Percentiles rank a stretch among this genome's conserved stretches.
These are phyloP conservation scores for Acropora yongei DNA, from an alignment of 64 coral and sea anemone species.

Conservation along the genomic window DNA sequence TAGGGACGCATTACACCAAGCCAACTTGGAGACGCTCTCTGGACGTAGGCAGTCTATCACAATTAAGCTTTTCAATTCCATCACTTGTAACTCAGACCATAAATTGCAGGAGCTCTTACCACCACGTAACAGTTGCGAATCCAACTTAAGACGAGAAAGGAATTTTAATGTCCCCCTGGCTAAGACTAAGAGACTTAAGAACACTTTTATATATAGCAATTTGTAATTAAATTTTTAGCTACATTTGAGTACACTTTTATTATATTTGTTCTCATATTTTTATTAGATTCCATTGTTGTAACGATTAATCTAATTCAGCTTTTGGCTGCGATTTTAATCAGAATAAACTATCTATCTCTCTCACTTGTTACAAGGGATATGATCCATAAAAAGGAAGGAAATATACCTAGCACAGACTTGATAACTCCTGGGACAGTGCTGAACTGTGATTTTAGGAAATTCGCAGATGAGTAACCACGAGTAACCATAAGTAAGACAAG, in stretches of 20 bases:
- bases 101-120: conserved; percentile 34
- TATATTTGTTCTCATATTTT: background rate
- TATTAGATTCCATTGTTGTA: conserved; percentile 33
- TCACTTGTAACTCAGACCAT: conserved; percentile 29
- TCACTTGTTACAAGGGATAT: too few relatives aligned
- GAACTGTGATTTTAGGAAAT: too few relatives aligned
- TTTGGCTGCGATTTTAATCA: conserved; percentile 46
- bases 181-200: too few relatives aligned
- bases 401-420: too few relatives aligned
- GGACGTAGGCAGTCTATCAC: conserved; percentile 8
- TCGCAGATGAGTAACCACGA: too few relatives aligned
- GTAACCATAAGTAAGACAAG: too few relatives aligned
- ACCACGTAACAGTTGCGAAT: conserved; percentile 1
- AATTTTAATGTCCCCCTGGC: background rate
- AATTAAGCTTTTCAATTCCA: conserved; percentile 19
- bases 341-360: conserved; percentile 35
- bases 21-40: conserved; percentile 28
- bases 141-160: background rate
- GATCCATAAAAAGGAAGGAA: too few relatives aligned
- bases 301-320: conserved; percentile 51
- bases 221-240: too few relatives aligned
- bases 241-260: too few relatives aligned
- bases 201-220: too few relatives aligned
- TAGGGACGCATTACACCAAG: background rate
- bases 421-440: too few relatives aligned